Conservation (phyloP, 2,797 vertebrate species). For the Sparidentex hasta region DNA sequence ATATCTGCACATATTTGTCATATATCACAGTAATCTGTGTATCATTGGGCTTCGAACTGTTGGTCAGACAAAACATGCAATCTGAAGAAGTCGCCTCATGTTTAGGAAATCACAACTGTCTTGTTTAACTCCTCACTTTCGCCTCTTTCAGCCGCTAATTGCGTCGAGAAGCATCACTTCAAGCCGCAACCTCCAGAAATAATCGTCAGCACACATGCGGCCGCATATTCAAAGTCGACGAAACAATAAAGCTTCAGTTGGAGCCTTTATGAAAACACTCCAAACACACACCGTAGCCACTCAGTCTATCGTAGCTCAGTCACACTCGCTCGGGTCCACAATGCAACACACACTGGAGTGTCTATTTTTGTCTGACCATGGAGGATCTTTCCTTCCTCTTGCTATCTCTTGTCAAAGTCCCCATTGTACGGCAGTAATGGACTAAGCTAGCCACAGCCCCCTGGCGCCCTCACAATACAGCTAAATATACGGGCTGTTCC, state of each 20-base stretch:
- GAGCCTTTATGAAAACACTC: slow-evolving; percentile 53
- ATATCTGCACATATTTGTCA: no score
- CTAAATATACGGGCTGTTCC: slow-evolving; percentile 86
- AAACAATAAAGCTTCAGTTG: slow-evolving; percentile 58
- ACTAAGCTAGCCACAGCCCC: slow-evolving; percentile 77
- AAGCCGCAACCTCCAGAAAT: neutral
- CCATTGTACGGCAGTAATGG: slow-evolving; percentile 83
- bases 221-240: slow-evolving; percentile 18
- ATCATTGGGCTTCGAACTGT: neutral
- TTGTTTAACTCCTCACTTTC: neutral
- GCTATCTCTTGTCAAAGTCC: slow-evolving; percentile 83
- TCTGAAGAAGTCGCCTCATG: neutral
- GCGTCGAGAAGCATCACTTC: neutral
- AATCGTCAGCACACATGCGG: neutral
- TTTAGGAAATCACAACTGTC: neutral
- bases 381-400: slow-evolving; percentile 78
- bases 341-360: slow-evolving; percentile 61
- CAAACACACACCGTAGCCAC: slow-evolving; percentile 55
- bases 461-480: slow-evolving; percentile 79
- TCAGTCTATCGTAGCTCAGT: slow-evolving; percentile 61
- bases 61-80: neutral
- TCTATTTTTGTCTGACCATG: slow-evolving; percentile 77
- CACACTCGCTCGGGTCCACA: slow-evolving; percentile 68
- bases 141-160: slow-evolving; percentile 4
- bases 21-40: neutral